Evolutionary conservation across 2,888 invertebrate genomes (phyloP).

Genomic region (Dascillus cervinus): DNA sequence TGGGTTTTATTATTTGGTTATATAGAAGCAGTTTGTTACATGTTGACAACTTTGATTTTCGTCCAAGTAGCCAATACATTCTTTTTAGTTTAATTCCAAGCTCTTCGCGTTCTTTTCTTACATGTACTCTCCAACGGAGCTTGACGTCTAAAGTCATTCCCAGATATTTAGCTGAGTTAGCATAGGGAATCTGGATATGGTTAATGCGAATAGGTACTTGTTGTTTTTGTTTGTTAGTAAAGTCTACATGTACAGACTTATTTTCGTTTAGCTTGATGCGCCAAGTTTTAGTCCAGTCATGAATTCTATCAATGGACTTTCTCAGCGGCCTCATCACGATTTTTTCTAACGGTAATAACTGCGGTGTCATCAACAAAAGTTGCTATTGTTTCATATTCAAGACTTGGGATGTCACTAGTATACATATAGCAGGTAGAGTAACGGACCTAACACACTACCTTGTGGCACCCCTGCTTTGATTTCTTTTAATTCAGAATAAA

Average conservation of each 20-base stretch:
- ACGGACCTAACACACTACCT: too few relatives aligned
- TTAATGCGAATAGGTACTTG: slow-evolving; percentile 10
- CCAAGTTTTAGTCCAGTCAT: slow-evolving; percentile 20
- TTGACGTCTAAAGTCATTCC: slow-evolving; percentile 9
- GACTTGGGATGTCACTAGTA: slow-evolving; percentile 13
- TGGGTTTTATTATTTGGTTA: too few relatives aligned
- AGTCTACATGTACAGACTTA: slow-evolving; percentile 22
- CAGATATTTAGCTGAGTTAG: too few relatives aligned
- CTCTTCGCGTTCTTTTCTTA: too few relatives aligned
- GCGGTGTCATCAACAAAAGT: slow-evolving; percentile 20
- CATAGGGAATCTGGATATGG: too few relatives aligned
- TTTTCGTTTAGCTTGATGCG: slow-evolving; percentile 19
- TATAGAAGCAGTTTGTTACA: too few relatives aligned
- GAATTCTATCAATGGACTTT: slow-evolving; percentile 11
- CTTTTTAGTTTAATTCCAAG: too few relatives aligned
- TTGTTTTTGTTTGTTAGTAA: slow-evolving; percentile 17
- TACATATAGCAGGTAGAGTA: too few relatives aligned
- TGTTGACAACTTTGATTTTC: too few relatives aligned
- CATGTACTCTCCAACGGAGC: slow-evolving; percentile 16
- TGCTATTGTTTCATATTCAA: slow-evolving; percentile 9
- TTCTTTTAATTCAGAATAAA: too few relatives aligned
- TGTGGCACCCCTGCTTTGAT: too few relatives aligned
- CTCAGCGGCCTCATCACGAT: slow-evolving; percentile 13
- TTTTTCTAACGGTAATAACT: slow-evolving; percentile 5
- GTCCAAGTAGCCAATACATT: too few relatives aligned